Conservation (phyloP, 2,113 vertebrate genomes). For the Scomber colias region DNA sequence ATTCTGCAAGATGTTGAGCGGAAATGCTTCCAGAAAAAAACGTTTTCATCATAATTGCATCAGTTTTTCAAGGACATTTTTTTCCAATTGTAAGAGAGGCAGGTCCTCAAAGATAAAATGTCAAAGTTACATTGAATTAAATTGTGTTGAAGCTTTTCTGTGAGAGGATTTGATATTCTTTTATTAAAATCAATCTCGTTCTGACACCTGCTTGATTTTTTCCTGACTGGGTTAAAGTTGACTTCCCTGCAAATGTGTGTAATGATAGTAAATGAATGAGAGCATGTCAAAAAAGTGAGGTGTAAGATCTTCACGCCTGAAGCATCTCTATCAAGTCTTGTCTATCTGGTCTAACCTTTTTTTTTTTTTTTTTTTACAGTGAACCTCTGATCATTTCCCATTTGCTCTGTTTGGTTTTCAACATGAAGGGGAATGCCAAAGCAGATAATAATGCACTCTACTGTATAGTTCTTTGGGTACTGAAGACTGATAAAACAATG, state of each 20-base stretch:
- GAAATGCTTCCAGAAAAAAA: slow-evolving; percentile 11
- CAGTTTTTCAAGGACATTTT: slow-evolving; percentile 15
- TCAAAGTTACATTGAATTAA: neutral
- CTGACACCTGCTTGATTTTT: neutral
- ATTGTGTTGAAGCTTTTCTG: slow-evolving; percentile 12
- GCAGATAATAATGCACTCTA: slow-evolving; percentile 52
- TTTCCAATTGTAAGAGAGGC: slow-evolving; percentile 12
- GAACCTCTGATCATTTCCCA: slow-evolving; percentile 61
- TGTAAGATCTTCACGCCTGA: slow-evolving; percentile 18
- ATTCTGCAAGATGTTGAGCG: slow-evolving; percentile 29
- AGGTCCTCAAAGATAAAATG: slow-evolving; percentile 6
- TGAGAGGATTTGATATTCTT: slow-evolving; percentile 8
- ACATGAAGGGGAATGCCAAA: slow-evolving; percentile 65
- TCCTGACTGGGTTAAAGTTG: neutral
- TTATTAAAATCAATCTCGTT: slow-evolving; percentile 27
- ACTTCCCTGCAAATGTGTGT: neutral
- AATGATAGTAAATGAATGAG: slow-evolving; percentile 12
- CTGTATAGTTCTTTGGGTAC: slow-evolving; percentile 54
- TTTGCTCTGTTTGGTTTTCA: slow-evolving; percentile 67
- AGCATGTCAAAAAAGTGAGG: slow-evolving; percentile 24
- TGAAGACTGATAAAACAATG: slow-evolving; percentile 71
- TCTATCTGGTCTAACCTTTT: slow-evolving; percentile 21
- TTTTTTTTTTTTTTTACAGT: slow-evolving; percentile 13
- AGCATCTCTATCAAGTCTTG: slow-evolving; percentile 18
- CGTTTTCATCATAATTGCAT: slow-evolving; percentile 51